Base-by-base conservation (phyloP, 2,888 invertebrate species). In the Tanypteryx hageni region DNA sequence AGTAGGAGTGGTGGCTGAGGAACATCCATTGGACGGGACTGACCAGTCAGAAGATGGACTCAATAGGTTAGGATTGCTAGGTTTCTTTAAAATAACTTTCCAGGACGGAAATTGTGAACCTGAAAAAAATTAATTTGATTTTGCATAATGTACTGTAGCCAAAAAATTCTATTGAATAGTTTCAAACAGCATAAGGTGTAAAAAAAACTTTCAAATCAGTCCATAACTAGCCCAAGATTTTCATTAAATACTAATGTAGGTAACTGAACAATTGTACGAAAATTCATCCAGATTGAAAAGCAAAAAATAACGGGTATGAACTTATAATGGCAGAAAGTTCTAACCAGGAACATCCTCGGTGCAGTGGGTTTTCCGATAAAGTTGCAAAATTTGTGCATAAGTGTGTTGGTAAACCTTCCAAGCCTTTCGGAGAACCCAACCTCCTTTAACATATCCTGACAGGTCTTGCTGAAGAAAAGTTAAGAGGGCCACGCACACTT, bases 351-450 rank as follows among this genome's bases (percentile, higher is more conserved):
- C 93, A 92, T 93, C 93, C 86, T 83, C 93, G 94, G 95, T 94
- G 14, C 94, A 94, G 58, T 96, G 95, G 68, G 95, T 95, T 86
- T 95, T 95, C 91, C 95, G 95, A 93, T 97, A 96, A 14, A 97
- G 94, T 27, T 95, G 94, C 31, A 95, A 94, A 93, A 97, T 95
- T 93, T 97, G 96, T 89, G 95, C 95, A 94, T 97, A 96, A 1
- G 96, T 95, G 93, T 96, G 96, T 93, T 97, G 96, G 94, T 97
- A 97, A 92, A 97, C 95, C 94, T 97, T 96, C 97, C 97, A 97
- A 0, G 97, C 97, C 94, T 96, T 97, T 58, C 97, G 95, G 93
- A 97, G 95, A 93, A 96, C 96, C 97, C 97, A 97, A 14, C 97
- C 96, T 0, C 96, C 97, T 93, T 96, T 96, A 92, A 97, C 96